phyloP scores from a whole-genome alignment of 2,797 vertebrate species.

The Otolemur crassicaudatus region DNA sequence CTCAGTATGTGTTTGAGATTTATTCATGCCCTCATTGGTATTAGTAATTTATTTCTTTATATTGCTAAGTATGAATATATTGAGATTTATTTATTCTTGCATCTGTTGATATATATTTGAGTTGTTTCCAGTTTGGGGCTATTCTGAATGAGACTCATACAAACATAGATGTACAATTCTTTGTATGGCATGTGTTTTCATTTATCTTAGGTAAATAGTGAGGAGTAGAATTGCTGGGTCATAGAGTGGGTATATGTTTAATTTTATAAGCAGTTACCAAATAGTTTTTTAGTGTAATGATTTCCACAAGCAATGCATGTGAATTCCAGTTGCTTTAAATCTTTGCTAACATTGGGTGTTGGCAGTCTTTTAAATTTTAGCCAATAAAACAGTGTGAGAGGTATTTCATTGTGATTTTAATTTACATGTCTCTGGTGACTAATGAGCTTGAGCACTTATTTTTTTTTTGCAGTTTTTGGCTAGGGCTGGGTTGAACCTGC shows the following conservation, averaged over 20 bases:
- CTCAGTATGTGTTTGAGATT: conserved; percentile 17
- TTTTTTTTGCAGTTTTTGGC: too few species aligned
- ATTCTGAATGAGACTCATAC: neutral
- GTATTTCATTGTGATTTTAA: neutral
- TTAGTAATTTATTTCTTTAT: conserved; percentile 1
- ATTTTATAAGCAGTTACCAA: neutral
- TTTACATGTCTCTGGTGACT: neutral
- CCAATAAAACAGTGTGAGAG: neutral
- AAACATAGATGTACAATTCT: neutral
- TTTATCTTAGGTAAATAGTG: conserved; percentile 15
- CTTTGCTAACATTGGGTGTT: neutral
- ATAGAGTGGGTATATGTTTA: neutral
- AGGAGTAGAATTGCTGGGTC: neutral
- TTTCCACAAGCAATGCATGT: neutral
- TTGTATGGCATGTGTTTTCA: neutral
- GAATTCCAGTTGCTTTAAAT: neutral
- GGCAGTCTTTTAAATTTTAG: neutral
- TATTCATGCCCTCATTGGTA: neutral
- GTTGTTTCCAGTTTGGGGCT: neutral
- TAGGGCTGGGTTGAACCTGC: too few species aligned
- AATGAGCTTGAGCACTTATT: neutral
- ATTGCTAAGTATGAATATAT: neutral
- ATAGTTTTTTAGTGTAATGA: conserved; percentile 2
- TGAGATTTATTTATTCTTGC: conserved; percentile 7
- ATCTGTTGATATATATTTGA: neutral